Evolutionary conservation across 2,113 vertebrate species (phyloP), one percentile per base, ranked within the genome.

Genomic region (Tringa solitaria): DNA sequence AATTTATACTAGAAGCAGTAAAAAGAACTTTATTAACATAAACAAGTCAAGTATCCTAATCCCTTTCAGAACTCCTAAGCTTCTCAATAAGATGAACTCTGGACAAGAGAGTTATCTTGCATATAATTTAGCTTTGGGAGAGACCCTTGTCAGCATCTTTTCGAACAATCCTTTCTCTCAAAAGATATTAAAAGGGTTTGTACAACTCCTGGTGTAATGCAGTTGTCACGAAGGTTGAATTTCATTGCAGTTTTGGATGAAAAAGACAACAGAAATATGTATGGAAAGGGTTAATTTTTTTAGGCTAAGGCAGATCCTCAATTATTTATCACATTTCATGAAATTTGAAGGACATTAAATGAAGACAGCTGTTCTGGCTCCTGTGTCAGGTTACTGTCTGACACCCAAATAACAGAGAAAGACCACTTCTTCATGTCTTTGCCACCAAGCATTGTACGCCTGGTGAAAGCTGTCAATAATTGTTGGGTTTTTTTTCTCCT

Each of bases 21-120:
- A 95, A 96, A 96, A 96, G 77, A 96, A 97, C 90, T 96, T 97
- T 87, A 97, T 97, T 96, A 97, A 92, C 87, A 95, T 97, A 96
- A 97, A 97, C 84, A 96, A 95, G 76, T 91, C 79, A 95, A 96
- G 94, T 89, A 88, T 93, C 85, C 69, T 96, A 97, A 97, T 96
- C 81, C 82, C 57, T 91, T 95, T 97, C 91, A 95, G 87, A 87
- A 96, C 78, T 95, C 93, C 72, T 90, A 83, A 70, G 61, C 46
- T 94, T 87, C 73, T 50, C 48, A 65, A 35, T 65, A 93, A 84
- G 67, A 91, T 61, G 77, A 98, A 95, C 53, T 75, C 21, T 35
- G 56, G 35, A 95, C 65, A 94, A 89, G 54, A 85, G 73, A 90
- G 74, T 90, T 97, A 83, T 95, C 89, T 96, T 75, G 67, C 22